Base-by-base conservation (phyloP, 2,113 vertebrate genomes). In the Macaca nemestrina region DNA sequence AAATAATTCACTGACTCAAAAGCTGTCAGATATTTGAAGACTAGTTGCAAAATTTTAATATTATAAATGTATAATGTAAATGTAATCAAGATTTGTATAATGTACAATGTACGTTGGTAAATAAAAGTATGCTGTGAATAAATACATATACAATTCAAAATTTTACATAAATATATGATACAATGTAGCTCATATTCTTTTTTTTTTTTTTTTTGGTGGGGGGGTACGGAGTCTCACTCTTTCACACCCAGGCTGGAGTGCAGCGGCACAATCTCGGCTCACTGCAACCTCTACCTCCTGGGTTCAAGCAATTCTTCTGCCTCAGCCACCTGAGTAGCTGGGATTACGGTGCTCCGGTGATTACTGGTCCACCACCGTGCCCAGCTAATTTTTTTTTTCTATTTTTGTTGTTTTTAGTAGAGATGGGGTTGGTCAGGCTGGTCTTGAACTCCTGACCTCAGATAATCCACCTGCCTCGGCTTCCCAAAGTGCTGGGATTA, bases 51-150 rank as follows among this genome's bases (percentile, higher is more conserved):
- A 61, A 64, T 40, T 89, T 73, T 75, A 93, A 76, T 89, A 57
- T 45, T 57, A 7, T 88, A 50, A 50, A 64, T 52, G 67, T 70
- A 50, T 82, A 64, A 73, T 79, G 64, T 20, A 40, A 35, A 87
- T 45, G 79, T 57, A 76, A 32, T 75, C 11, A 79, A 22, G 52
- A 59, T 59, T 27, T 86, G 2, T 86, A 94, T 78, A 83, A 61
- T 38, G 11, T 90, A 20, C 20, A 73, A 13, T 92, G n/a, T 0
- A 57, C 16, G 45, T 64, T 87, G 25, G 4, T n/a, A 85, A 91
- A 73, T 93, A 87, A 87, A 87, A 89, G 59, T 92, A 32, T 82
- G 6, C 7, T 86, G 38, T 96, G 48, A 92, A 43, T 72, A 95
- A 94, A 73, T 45, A 70, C 43, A 61, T 52, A 67, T 55, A n/a